A percentile compares a stretch with the other conserved stretches of the same genome.
Evolutionary conservation across 2,797 vertebrate genomes (phyloP).

Genomic region (Parauchenoglanis ngamensis): DNA sequence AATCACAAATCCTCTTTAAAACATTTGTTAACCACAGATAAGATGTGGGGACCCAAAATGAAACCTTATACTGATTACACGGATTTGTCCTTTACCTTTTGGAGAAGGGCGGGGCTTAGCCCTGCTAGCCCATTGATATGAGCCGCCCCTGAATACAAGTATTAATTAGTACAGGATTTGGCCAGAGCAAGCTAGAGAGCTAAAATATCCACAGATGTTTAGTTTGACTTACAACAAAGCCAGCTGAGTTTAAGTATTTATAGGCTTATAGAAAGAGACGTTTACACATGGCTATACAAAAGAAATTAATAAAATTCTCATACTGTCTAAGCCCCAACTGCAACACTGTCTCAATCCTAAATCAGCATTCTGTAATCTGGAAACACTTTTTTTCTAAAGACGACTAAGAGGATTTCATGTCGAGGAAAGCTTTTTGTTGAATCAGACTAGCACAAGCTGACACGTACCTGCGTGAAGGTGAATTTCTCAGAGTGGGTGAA

Average conservation of each 20-base stretch:
- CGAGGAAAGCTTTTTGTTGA: not conserved
- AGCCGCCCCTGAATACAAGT: too few relatives aligned
- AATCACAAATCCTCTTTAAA: too few relatives aligned
- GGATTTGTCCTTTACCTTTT: too few relatives aligned
- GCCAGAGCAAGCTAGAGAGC: not conserved
- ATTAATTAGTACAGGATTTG: not conserved
- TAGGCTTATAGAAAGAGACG: not conserved
- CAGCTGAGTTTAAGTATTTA: not conserved
- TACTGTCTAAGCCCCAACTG: not conserved
- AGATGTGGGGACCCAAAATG: too few relatives aligned
- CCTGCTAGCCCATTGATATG: too few relatives aligned
- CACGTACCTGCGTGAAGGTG: constrained; percentile 80
- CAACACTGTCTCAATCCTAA: not conserved
- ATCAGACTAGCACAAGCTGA: not conserved
- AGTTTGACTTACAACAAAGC: not conserved
- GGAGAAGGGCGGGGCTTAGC: too few relatives aligned
- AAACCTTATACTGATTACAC: too few relatives aligned
- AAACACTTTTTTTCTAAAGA: not conserved
- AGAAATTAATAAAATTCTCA: too few relatives aligned
- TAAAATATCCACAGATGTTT: not conserved
- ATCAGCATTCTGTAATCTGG: not conserved
- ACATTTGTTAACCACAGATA: too few relatives aligned
- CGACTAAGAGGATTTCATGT: not conserved
- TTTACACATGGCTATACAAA: not conserved
- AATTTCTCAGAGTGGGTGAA: constrained; percentile 90